Conservation (phyloP, 2,797 vertebrate species). For the Coracias cyanogaster region DNA sequence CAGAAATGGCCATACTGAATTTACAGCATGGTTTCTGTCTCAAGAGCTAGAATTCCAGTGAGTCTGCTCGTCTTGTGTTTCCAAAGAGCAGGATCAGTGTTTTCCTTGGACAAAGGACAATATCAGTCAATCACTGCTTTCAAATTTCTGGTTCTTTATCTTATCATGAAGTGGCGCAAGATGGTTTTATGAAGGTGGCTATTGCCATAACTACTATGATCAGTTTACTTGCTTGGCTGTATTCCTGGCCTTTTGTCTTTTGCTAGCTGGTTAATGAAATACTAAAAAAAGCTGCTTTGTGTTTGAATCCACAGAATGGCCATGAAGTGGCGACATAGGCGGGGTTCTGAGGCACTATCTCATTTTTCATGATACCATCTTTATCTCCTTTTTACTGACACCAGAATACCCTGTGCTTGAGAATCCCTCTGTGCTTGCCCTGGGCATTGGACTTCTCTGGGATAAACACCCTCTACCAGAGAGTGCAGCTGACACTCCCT, state of each 20-base stretch:
- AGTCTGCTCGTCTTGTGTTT: not conserved
- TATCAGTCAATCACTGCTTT: not conserved
- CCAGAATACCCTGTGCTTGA: not conserved
- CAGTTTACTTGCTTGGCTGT: not conserved
- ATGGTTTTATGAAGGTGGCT: conserved; percentile 35
- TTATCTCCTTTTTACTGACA: not conserved
- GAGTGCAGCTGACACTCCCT: not conserved
- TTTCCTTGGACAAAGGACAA: conserved; percentile 49
- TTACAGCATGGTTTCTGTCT: not conserved
- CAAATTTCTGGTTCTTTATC: conserved; percentile 38
- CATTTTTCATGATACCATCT: not conserved
- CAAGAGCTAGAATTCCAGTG: not conserved
- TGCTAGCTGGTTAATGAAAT: not conserved
- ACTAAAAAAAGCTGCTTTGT: not conserved
- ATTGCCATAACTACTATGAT: conserved; percentile 18
- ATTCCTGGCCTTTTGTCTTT: not conserved
- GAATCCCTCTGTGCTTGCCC: not conserved
- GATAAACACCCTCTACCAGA: not conserved
- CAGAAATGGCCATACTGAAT: not conserved
- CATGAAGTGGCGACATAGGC: not conserved
- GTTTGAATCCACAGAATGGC: not conserved
- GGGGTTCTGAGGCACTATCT: not conserved
- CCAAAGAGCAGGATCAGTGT: not conserved
- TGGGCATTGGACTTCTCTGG: not conserved
- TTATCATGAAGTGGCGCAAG: not conserved